Base-by-base conservation (phyloP, 2,888 invertebrate species). In the Mycalesis mineus region DNA sequence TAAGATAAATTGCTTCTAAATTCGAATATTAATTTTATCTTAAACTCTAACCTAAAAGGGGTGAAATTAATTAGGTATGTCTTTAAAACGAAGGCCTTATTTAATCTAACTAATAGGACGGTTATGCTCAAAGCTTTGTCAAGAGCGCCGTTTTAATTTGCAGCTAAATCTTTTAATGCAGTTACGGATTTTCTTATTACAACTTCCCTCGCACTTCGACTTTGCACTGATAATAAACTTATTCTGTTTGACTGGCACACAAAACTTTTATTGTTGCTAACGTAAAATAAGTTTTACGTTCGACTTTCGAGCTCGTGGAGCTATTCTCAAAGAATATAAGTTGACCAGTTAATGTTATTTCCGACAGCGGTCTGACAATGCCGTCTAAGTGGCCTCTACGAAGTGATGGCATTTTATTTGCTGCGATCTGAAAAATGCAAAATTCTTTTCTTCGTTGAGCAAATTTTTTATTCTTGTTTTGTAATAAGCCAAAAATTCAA, bases 221-320 rank as follows among this genome's bases (percentile, higher is more conserved):
- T 33, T 47, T 4, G 11, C 36, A 11, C 36, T 36, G 8, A 29
- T 44, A 47, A 33, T 44, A 29, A 44, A 44, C 41, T 22, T 22
- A 44, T 28, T 13, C 28, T 29, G 44, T 29, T 44, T 29, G 28
- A 44, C 13, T 13, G 28, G 28, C 28, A 7, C 31, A 11, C 47
- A 17, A 47, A 47, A 47, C 47, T 33, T 47, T 47, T 47, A 47
- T 47, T 33, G 47, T 33, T 31, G 31, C 29, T 28, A 7, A 31
- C 9, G 31, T 15, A 14, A 47, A 47, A 47, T 47, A 33, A 33
- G 33, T 47, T 33, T 47, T 5, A 11, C 47, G 31, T n/a, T 11
- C 9, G 15, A 47, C 14, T 47, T 13, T 44, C 9, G 42, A 42
- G 28, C 29, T 33, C 47, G 11, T 15, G 33, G 33, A 33, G 47